Conservation (phyloP, 1,140 invertebrate species). For the Eufriesea mexicana region DNA sequence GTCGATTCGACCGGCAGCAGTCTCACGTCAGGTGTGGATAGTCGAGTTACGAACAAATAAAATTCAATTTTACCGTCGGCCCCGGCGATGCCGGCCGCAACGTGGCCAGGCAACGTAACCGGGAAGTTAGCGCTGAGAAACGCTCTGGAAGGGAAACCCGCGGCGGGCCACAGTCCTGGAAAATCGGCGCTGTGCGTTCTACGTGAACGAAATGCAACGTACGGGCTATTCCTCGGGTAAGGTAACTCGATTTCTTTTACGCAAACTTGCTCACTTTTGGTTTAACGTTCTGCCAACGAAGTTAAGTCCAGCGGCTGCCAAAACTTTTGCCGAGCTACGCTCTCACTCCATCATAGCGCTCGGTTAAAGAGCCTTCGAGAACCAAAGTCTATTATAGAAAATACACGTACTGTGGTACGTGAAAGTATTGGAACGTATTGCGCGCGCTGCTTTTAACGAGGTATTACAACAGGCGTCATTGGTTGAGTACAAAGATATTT, state of each 20-base stretch:
- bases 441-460: too few species aligned
- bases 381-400: not conserved
- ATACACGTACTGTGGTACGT: too few species aligned
- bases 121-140: constrained; percentile 19
- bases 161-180: not conserved
- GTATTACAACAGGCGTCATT: too few species aligned
- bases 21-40: constrained; percentile 32
- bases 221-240: too few species aligned
- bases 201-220: constrained; percentile 6
- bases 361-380: not conserved
- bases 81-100: not conserved
- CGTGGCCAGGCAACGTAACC: constrained; percentile 20
- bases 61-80: constrained; percentile 30
- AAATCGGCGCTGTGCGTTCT: constrained; percentile 4
- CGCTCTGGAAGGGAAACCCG: constrained; percentile 8
- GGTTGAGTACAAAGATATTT: too few species aligned
- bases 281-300: not conserved
- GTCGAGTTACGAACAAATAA: constrained; percentile 36
- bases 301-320: not conserved
- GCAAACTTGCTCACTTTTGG: constrained; percentile 11
- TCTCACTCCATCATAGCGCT: not conserved
- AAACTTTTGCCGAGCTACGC: not conserved
- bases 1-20: constrained; percentile 13
- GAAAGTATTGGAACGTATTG: too few species aligned
- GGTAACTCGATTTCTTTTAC: not conserved